Base-by-base conservation (phyloP, 2,113 vertebrate genomes). In the Myodes glareolus region DNA sequence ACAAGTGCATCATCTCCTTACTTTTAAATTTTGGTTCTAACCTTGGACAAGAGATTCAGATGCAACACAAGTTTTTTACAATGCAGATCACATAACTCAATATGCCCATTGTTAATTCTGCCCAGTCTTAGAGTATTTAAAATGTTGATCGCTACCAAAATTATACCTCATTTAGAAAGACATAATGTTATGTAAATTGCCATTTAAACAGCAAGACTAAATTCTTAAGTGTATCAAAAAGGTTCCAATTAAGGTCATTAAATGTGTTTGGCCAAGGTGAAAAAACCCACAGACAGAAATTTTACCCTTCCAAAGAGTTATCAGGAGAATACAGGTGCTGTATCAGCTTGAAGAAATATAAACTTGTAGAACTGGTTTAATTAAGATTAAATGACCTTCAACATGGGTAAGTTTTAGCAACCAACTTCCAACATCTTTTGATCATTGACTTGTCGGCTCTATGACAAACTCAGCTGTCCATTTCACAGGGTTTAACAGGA, bases 401-500 rank as follows among this genome's bases (percentile, higher is more conserved):
- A 80, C 98, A 98, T 95, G 33, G 42, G 86, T 68, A 67, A 6
- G 3, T 97, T 98, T 97, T 97, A 90, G 95, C 88, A 97, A 89
- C 17, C 72, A 91, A 89, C 70, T 91, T 90, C 81, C 70, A 92
- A 55, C 65, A 72, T 5, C 42, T 13, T 89, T 88, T 31, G 93
- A 70, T 10, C 85, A 91, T 95, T 97, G 97, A n/a, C 9, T 92
- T 97, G 33, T 97, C 97, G 91, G 92, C 86, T 98, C 52, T 23
- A 19, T 97, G 94, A 95, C 19, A 63, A 94, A 97, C 65, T n/a
- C 2, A 1, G 88, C 96, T 87, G 84, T 97, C 2, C 98, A 16
- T 98, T 98, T 92, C 98, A 88, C 97, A 99, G 99, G 99, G 99
- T 39, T 94, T 99, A 42, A 93, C 99, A 97, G 99, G 99, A 97